Evolutionary conservation across 2,888 invertebrate species (phyloP).

Genomic region (Athalia rosae): DNA sequence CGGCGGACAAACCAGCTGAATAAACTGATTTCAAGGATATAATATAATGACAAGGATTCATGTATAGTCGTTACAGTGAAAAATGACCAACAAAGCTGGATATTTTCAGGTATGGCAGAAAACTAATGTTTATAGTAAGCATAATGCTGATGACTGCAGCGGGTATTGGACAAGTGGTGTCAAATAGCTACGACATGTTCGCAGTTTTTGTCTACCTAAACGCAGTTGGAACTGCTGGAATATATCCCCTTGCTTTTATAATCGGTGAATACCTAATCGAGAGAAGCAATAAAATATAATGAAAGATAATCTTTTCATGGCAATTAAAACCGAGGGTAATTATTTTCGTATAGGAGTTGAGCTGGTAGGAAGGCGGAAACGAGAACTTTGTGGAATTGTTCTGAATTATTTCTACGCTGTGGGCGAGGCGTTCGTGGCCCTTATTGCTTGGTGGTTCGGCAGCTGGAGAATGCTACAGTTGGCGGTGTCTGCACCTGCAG

Average conservation of each 20-base stretch:
- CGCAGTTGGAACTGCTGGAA: conserved; percentile 79
- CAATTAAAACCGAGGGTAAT: not conserved
- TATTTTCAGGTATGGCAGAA: conserved; percentile 76
- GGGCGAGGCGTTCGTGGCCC: conserved; percentile 79
- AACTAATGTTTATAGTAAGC: conserved; percentile 77
- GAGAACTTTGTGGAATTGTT: conserved; percentile 79
- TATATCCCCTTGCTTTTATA: conserved; percentile 79
- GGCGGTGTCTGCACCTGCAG: conserved; percentile 78
- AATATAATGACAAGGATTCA: not conserved
- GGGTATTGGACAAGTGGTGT: conserved; percentile 76
- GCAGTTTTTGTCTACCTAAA: conserved; percentile 76
- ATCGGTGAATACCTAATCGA: conserved; percentile 68
- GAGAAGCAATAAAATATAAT: not conserved
- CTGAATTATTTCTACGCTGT: conserved; percentile 80
- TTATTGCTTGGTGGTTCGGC: conserved; percentile 77
- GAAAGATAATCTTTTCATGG: not conserved
- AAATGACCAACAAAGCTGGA: conserved; percentile 19
- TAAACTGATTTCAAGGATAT: too few species aligned
- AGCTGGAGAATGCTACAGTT: conserved; percentile 79
- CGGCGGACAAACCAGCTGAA: too few species aligned
- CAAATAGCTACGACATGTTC: conserved; percentile 76
- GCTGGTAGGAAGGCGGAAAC: conserved; percentile 79
- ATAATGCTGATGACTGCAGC: conserved; percentile 77
- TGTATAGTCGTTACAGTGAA: conserved; percentile 26
- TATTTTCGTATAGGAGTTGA: conserved; percentile 75